Conservation (phyloP, 1,140 invertebrate genomes). For the Plutomurus gul region DNA sequence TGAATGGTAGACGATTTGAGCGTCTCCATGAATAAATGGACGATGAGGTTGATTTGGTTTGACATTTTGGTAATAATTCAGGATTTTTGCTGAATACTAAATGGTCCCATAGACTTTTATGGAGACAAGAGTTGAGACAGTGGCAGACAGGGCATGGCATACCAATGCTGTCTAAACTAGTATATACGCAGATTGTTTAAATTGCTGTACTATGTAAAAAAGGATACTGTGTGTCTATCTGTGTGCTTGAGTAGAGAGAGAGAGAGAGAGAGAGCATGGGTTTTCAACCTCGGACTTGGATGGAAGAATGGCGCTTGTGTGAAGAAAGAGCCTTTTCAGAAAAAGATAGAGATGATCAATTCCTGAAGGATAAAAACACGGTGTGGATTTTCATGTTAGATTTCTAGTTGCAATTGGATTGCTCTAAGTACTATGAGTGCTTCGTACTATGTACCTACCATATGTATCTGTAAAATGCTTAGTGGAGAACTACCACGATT, state of each 20-base stretch:
- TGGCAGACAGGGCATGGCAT: background rate
- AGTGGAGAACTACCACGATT: too few species aligned
- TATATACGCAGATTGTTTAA: too few species aligned
- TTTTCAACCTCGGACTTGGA: background rate
- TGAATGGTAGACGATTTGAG: background rate
- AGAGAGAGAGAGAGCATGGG: background rate
- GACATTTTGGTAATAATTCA: slow-evolving; percentile 21
- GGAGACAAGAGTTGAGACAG: slow-evolving; percentile 9
- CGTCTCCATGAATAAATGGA: slow-evolving; percentile 10
- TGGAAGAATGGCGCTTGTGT: background rate
- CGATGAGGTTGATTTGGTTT: slow-evolving; percentile 30
- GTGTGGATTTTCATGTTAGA: too few species aligned
- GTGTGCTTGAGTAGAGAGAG: background rate
- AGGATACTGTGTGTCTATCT: too few species aligned
- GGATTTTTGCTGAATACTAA: slow-evolving; percentile 35
- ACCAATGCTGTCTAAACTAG: background rate
- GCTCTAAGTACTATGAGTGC: too few species aligned
- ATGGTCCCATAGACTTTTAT: slow-evolving; percentile 33
- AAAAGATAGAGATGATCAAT: background rate
- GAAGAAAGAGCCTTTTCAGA: background rate
- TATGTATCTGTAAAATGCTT: too few species aligned
- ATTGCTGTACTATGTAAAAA: background rate
- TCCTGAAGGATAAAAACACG: too few species aligned
- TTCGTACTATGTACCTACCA: too few species aligned
- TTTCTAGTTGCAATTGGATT: background rate